Evolutionary conservation across 2,113 vertebrate genomes (phyloP).

Genomic region (Sciurus niger): DNA sequence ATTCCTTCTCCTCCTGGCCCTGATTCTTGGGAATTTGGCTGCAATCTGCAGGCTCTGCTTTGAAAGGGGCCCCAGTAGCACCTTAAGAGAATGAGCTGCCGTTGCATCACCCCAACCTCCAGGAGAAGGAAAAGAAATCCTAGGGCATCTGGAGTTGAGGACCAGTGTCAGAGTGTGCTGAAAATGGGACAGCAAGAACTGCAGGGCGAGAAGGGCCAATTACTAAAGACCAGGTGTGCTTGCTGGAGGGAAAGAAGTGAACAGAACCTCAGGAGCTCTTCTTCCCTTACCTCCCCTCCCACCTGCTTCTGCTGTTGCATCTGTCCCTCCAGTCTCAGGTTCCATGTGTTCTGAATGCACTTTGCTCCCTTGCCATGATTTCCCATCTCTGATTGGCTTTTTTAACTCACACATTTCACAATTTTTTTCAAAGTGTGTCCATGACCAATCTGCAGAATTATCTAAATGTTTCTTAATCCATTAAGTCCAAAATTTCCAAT

Average conservation of each 20-base stretch:
- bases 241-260: neutral
- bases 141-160: neutral
- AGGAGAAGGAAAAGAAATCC: neutral
- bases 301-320: rapidly evolving
- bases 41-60: neutral
- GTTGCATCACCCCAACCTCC: no score
- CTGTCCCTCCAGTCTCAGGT: neutral
- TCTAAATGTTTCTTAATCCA: neutral
- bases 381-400: neutral
- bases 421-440: neutral
- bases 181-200: neutral
- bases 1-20: neutral
- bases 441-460: neutral
- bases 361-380: neutral
- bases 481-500: neutral
- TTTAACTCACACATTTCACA: neutral
- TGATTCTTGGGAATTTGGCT: neutral
- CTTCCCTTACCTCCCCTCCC: neutral
- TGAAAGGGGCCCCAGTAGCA: rapidly evolving
- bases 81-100: neutral
- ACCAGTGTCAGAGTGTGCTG: neutral
- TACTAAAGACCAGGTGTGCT: neutral
- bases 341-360: neutral
- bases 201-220: neutral
- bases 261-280: rapidly evolving